phyloP scores from a whole-genome alignment of 30 jellyfish, hydroid and myxozoan species.

The Sanderia malayensis region DNA sequence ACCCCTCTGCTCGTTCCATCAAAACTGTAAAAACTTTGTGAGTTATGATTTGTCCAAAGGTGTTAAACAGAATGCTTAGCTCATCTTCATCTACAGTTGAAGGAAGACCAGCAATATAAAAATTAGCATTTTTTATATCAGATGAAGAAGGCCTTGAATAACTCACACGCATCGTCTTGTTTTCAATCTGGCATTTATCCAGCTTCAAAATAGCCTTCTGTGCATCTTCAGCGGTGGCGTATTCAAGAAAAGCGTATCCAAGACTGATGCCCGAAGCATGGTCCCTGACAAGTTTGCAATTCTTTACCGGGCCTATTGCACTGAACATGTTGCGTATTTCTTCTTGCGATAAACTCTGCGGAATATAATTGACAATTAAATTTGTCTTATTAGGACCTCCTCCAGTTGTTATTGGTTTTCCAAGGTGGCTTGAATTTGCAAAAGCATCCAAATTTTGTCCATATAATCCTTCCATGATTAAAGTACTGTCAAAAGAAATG shows the following conservation, averaged over 20 bases:
- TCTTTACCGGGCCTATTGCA: conserved; percentile 90
- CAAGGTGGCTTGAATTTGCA: conserved; percentile 16
- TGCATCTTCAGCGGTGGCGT: conserved; percentile 71
- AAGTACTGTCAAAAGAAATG: too few relatives aligned
- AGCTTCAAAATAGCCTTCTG: conserved; percentile 81
- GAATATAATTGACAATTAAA: conserved; percentile 88
- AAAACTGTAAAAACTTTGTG: conserved; percentile 78
- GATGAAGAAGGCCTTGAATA: conserved; percentile 97
- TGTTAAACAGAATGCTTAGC: conserved; percentile 69
- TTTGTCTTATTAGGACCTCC: conserved; percentile 70
- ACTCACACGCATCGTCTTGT: conserved; percentile 88
- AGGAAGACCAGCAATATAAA: conserved; percentile 94
- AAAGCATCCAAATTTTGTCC: conserved; percentile 26
- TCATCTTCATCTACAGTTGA: conserved; percentile 78
- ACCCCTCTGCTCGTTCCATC: conserved; percentile 90
- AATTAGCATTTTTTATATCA: conserved; percentile 92
- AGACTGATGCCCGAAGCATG: conserved; percentile 83
- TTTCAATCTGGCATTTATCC: conserved; percentile 79
- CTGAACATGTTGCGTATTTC: conserved; percentile 76
- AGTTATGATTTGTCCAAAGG: conserved; percentile 90
- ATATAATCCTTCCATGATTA: too few relatives aligned
- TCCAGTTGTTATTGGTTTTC: conserved; percentile 8
- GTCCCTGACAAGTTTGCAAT: conserved; percentile 91
- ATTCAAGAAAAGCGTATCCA: conserved; percentile 96
- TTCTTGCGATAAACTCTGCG: conserved; percentile 86